Evolutionary conservation across 1,140 invertebrate species (phyloP).

Genomic region (Drosophila carrolli): DNA sequence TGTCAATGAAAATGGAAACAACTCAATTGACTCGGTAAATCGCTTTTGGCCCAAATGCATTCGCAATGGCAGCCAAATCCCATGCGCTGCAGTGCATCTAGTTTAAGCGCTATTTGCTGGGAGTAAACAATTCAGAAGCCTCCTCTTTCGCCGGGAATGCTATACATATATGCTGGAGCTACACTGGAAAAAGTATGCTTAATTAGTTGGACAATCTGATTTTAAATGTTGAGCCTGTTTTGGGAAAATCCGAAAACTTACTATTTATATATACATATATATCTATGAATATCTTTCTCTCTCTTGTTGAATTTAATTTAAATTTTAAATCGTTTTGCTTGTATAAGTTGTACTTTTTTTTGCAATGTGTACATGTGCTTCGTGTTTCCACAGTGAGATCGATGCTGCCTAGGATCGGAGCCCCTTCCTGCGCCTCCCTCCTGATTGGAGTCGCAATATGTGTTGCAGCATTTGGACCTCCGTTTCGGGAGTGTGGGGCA

Average conservation of each 20-base stretch:
- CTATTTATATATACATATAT: too few species aligned
- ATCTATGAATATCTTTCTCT: too few species aligned
- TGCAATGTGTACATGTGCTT: too few species aligned
- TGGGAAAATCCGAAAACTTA: too few species aligned
- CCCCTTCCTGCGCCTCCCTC: not conserved
- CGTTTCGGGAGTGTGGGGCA: not conserved
- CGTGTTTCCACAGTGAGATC: not conserved
- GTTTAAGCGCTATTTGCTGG: slow-evolving; percentile 7
- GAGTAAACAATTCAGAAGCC: not conserved
- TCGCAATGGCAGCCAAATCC: slow-evolving; percentile 2
- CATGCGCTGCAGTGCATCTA: slow-evolving; percentile 2
- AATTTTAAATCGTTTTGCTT: too few species aligned
- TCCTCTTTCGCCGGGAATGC: not conserved
- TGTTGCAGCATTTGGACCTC: not conserved
- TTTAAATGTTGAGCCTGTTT: too few species aligned
- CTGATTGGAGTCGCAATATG: slow-evolving; percentile 1
- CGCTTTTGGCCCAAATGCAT: not conserved
- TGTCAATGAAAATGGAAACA: not conserved
- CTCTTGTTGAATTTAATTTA: too few species aligned
- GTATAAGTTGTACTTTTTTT: too few species aligned
- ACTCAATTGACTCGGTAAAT: not conserved
- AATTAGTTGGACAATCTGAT: too few species aligned
- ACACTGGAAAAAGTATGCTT: too few species aligned
- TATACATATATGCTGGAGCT: too few species aligned
- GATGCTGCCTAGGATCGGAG: not conserved